Evolutionary conservation across 2,113 vertebrate species (phyloP).

Genomic region (Dasyprocta punctata): DNA sequence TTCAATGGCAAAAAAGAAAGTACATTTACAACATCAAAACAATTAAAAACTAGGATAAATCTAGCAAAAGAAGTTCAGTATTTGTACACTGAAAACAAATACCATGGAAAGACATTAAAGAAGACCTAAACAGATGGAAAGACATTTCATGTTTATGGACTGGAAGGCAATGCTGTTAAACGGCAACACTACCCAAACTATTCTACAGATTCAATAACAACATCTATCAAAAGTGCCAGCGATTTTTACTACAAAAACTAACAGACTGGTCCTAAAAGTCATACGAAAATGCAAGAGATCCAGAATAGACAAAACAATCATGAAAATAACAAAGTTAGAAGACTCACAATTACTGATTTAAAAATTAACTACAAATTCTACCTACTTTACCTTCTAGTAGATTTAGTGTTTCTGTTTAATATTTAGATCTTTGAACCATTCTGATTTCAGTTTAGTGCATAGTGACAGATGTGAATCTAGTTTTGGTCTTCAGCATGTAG

Average conservation of each 20-base stretch:
- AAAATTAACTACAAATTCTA: neutral
- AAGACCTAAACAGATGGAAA: neutral
- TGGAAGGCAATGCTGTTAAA: neutral
- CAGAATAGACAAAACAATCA: neutral
- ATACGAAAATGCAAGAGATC: neutral
- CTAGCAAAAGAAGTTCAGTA: neutral
- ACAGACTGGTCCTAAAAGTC: neutral
- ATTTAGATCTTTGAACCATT: neutral
- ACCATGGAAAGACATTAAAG: neutral
- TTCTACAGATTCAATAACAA: neutral
- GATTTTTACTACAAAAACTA: neutral
- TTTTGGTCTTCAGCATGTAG: neutral
- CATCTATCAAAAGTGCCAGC: neutral
- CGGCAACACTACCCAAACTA: neutral
- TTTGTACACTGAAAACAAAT: neutral
- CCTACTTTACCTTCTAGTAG: neutral
- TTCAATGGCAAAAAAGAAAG: neutral
- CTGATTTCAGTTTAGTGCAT: neutral
- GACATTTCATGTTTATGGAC: neutral
- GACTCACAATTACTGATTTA: neutral
- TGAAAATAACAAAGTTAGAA: constrained; percentile 11
- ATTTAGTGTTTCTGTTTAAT: neutral
- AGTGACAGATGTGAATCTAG: neutral
- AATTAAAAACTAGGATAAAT: neutral
- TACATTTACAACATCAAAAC: neutral